phyloP scores from a whole-genome alignment of 2,888 invertebrate species.

The Temnothorax rugatulus region DNA sequence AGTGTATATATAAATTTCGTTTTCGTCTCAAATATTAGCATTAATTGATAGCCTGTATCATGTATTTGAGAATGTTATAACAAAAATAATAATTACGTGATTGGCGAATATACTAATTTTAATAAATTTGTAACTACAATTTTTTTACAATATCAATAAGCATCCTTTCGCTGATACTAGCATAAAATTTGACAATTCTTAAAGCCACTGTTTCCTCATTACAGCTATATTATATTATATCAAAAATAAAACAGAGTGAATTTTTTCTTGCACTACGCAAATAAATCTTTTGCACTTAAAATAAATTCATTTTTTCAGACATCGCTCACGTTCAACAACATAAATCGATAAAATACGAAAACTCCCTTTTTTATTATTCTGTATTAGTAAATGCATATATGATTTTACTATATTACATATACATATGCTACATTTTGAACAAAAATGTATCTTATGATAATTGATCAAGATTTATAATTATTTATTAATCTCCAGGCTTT shows the following conservation, averaged over 20 bases:
- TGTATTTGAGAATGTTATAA: conserved; percentile 26
- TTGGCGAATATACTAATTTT: conserved; percentile 24
- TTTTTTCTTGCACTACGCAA: not conserved
- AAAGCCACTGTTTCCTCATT: conserved; percentile 2
- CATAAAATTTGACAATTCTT: conserved; percentile 20
- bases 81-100: conserved; percentile 31
- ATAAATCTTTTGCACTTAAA: not conserved
- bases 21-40: conserved; percentile 24
- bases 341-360: not conserved
- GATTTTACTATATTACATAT: not conserved
- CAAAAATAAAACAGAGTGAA: not conserved
- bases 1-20: conserved; percentile 46
- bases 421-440: not conserved
- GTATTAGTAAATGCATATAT: not conserved
- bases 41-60: conserved; percentile 40
- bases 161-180: not conserved
- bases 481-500: not conserved
- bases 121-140: conserved; percentile 19
- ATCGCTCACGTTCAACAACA: not conserved
- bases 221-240: not conserved
- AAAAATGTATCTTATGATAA: not conserved
- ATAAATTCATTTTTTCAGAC: not conserved
- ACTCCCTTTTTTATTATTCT: not conserved
- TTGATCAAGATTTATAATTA: not conserved
- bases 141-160: conserved; percentile 40